Conservation (phyloP, 2,797 vertebrate genomes). For the Chromobotia macracanthus region DNA sequence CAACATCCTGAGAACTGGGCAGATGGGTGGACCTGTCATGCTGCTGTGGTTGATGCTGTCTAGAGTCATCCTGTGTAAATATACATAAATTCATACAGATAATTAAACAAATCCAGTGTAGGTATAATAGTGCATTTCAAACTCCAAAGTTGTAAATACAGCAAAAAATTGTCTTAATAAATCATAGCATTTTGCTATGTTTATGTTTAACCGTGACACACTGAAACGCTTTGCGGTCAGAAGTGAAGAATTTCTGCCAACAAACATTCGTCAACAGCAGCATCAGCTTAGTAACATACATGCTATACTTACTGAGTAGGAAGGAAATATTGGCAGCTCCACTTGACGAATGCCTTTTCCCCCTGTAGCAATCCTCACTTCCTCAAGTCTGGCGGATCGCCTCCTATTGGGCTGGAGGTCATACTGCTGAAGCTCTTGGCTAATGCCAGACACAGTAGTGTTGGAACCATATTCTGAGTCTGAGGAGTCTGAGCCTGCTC, state of each 20-base stretch:
- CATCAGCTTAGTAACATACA: not conserved
- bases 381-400: conserved; percentile 74
- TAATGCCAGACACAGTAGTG: conserved; percentile 88
- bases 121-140: too few relatives aligned
- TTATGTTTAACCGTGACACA: too few relatives aligned
- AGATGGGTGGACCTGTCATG: conserved; percentile 62
- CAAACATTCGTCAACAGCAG: too few relatives aligned
- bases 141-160: too few relatives aligned
- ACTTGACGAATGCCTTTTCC: conserved; percentile 63
- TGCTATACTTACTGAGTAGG: conserved; percentile 63
- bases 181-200: too few relatives aligned
- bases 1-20: conserved; percentile 60
- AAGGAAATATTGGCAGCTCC: conserved; percentile 57
- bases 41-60: conserved; percentile 68
- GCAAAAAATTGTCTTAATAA: too few relatives aligned
- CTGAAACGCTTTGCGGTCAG: too few relatives aligned
- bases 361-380: conserved; percentile 76
- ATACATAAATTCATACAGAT: not conserved
- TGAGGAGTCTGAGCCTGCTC: conserved; percentile 88
- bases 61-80: conserved; percentile 78
- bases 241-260: too few relatives aligned
- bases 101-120: not conserved
- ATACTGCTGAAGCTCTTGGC: conserved; percentile 88
- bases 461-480: conserved; percentile 96
- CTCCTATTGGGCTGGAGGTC: conserved; percentile 71